Conservation (phyloP, 2,113 vertebrate species). For the zebrafish (Danio rerio) region GRCz12tu NC_133181.1:26853501-26854000, state of each 20-base stretch:
- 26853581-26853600: conserved; percentile 75
- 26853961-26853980: conserved; percentile 81
- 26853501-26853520: too few species aligned
- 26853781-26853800: too few species aligned
- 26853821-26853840: conserved; percentile 89
- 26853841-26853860: conserved; percentile 93
- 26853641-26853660: conserved; percentile 88
- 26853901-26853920: conserved; percentile 88
- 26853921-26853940: conserved; percentile 94
- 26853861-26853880: conserved; percentile 91
- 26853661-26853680: conserved; percentile 87
- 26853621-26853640: conserved; percentile 80
- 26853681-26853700: conserved; percentile 92
- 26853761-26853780: too few species aligned
- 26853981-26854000: neutral
- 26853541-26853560: neutral
- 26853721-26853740: neutral
- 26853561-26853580: conserved; percentile 60
- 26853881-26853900: conserved; percentile 85
- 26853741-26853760: too few species aligned
- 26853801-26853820: too few species aligned
- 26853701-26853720: conserved; percentile 84
- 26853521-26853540: too few species aligned
- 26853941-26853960: conserved; percentile 88
- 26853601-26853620: conserved; percentile 70